Conservation (phyloP, 2,797 vertebrate species). For the Philypnodon macrostomus region DNA sequence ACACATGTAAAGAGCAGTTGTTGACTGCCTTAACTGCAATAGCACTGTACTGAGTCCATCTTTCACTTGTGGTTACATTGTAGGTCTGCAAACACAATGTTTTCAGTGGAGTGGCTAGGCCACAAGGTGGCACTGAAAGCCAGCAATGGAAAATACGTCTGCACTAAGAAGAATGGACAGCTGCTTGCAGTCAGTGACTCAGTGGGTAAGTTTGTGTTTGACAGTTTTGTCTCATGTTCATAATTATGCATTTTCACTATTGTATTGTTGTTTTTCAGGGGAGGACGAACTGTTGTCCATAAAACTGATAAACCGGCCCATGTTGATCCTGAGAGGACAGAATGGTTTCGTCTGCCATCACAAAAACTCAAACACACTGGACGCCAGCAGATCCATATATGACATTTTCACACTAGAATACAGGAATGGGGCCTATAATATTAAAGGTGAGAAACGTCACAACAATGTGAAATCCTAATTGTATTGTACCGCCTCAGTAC, state of each 20-base stretch:
- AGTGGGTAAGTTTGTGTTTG: constrained; percentile 75
- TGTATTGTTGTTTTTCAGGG: constrained; percentile 67
- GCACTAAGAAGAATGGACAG: constrained; percentile 95
- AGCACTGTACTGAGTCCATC: too few relatives aligned
- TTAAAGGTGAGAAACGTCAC: constrained; percentile 80
- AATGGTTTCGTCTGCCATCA: constrained; percentile 95
- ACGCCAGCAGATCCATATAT: constrained; percentile 90
- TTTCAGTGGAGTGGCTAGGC: constrained; percentile 91
- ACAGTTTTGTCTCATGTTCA: background rate
- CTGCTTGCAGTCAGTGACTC: constrained; percentile 87
- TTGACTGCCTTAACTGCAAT: too few relatives aligned
- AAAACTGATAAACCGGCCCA: constrained; percentile 93
- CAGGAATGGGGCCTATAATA: constrained; percentile 89
- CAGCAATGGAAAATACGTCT: constrained; percentile 92
- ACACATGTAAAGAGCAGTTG: background rate
- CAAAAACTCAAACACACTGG: constrained; percentile 88
- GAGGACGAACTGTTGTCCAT: constrained; percentile 87
- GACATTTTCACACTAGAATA: constrained; percentile 91
- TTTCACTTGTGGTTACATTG: background rate
- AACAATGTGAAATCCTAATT: too few relatives aligned
- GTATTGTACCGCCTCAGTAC: too few relatives aligned
- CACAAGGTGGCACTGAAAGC: constrained; percentile 89
- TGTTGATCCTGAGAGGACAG: constrained; percentile 89
- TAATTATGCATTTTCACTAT: background rate
- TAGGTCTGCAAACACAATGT: constrained; percentile 88